phyloP scores from a whole-genome alignment of 2,888 invertebrate species.

The Rhaphigaster nebulosa region DNA sequence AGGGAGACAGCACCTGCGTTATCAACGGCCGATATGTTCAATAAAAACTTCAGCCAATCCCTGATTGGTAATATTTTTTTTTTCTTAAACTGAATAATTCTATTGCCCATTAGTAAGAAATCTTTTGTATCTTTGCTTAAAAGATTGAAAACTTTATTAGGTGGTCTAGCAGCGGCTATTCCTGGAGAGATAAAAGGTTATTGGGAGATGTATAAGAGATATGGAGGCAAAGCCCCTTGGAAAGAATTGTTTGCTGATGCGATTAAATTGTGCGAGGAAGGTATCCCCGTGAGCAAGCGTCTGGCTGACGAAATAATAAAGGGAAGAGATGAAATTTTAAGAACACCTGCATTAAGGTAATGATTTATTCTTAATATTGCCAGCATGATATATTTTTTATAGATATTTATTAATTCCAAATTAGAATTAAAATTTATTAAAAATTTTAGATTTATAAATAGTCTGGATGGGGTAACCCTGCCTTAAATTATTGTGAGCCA shows the following conservation, averaged over 20 bases:
- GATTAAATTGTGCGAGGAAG: conserved; percentile 80
- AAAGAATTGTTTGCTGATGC: conserved; percentile 82
- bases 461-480: too few species aligned
- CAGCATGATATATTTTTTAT: background rate
- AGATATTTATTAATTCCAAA: too few species aligned
- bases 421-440: too few species aligned
- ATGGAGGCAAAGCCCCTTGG: conserved; percentile 78
- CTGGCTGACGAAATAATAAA: conserved; percentile 72
- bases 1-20: conserved; percentile 81
- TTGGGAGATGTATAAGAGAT: conserved; percentile 77
- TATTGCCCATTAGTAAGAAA: background rate
- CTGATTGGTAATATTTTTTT: conserved; percentile 58
- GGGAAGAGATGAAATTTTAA: conserved; percentile 70
- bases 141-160: conserved; percentile 67
- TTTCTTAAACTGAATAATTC: background rate
- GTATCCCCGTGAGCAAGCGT: conserved; percentile 75
- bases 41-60: conserved; percentile 58
- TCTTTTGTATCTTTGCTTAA: conserved; percentile 21
- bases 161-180: conserved; percentile 84
- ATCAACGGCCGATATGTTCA: conserved; percentile 75
- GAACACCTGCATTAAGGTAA: conserved; percentile 17
- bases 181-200: conserved; percentile 92
- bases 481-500: too few species aligned
- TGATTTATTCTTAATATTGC: background rate
- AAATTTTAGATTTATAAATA: too few species aligned